Base-by-base conservation (phyloP, 2,113 vertebrate genomes). In the Pachyramphus minor region DNA sequence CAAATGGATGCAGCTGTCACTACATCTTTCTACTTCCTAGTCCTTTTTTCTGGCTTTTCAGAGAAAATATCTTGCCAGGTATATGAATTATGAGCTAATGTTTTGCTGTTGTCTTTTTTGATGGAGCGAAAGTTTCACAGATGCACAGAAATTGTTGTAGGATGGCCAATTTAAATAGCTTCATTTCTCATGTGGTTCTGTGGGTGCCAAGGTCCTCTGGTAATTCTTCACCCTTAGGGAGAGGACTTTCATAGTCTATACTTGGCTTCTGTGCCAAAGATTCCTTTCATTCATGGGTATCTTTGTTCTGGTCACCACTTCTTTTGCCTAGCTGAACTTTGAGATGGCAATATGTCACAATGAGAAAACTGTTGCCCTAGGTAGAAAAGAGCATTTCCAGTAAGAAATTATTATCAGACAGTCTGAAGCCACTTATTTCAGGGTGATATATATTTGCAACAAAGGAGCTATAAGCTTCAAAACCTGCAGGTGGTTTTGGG, bases 41-140 rank as follows among this genome's bases (percentile, higher is more conserved):
- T 56, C 19, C 8, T 44, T 35, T 68, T 90, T 71, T 31, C 50
- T 62, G 50, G 4, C 11, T 33, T 76, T 73, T 45, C 75, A 53
- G 37, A 95, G 23, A 66, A 68, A 85, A 69, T 47, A 31, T 8
- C 27, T 63, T 69, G 4, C 19, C 39, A 71, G 30, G 2, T 20
- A 14, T 69, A n/a, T 1, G 2, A 39, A 55, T 58, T 72, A 58
- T 0, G 2, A 17, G 19, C 58, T 62, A 12, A 9, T 25, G 8
- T 14, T 83, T 35, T 23, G 35, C 9, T 58, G 5, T 69, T 75
- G 9, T 6, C 0, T 18, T 47, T 84, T 94, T 78, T 49, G 27
- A 53, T 28, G 27, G 21, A 41, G 25, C 59, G 33, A 24, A 58
- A 33, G 1, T 37, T 85, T 79, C n/a, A 58, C 0, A 1, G 7